Percentiles rank a stretch among this genome's conserved stretches.
Conservation (phyloP, 2,888 invertebrate species). For the Agrochola lota region DNA sequence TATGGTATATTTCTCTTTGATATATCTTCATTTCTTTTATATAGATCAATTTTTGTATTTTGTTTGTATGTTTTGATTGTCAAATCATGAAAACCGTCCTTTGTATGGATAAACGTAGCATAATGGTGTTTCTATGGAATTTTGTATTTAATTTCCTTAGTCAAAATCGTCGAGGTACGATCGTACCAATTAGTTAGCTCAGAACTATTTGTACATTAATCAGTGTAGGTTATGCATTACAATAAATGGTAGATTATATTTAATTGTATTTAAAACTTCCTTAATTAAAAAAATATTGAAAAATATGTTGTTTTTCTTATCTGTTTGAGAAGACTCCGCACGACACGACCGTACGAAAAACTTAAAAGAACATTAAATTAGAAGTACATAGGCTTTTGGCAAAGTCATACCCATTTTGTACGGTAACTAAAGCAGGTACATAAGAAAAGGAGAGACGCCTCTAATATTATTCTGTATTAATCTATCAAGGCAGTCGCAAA, state of each 20-base stretch:
- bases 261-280: slow-evolving; percentile 87
- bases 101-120: slow-evolving; percentile 64
- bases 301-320: slow-evolving; percentile 32
- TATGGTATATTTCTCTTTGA: slow-evolving; percentile 70
- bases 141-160: slow-evolving; percentile 74
- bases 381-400: slow-evolving; percentile 8
- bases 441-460: neutral
- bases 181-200: slow-evolving; percentile 74
- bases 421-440: neutral
- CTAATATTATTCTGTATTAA: neutral
- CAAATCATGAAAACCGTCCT: slow-evolving; percentile 77
- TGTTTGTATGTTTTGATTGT: slow-evolving; percentile 68
- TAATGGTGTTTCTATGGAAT: slow-evolving; percentile 68
- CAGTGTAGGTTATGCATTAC: slow-evolving; percentile 75
- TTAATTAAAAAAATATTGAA: slow-evolving; percentile 82
- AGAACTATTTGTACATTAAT: slow-evolving; percentile 80
- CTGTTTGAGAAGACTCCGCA: neutral
- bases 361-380: neutral
- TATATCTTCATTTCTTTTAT: slow-evolving; percentile 72
- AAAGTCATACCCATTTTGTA: neutral
- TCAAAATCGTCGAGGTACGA: slow-evolving; percentile 76
- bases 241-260: slow-evolving; percentile 77
- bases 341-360: neutral
- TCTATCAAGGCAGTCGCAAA: neutral
- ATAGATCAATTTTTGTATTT: slow-evolving; percentile 63